These are phyloP conservation scores for Esox lucius DNA, from an alignment of 2,797 vertebrate genomes.

Conservation along the genomic window DNA sequence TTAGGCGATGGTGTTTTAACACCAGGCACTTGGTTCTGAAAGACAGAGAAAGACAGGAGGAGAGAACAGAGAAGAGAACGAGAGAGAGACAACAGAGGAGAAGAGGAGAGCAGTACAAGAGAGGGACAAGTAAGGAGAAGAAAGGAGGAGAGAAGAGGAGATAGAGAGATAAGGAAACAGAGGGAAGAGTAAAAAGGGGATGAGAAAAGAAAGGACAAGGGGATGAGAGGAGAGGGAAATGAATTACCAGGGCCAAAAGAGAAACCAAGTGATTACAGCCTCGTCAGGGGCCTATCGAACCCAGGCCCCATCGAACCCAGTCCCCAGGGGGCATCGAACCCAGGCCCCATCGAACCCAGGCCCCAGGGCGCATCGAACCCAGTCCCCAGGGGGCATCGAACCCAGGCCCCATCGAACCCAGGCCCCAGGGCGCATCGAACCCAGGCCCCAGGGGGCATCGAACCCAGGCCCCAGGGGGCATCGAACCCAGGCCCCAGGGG, in stretches of 20 bases:
- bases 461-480: too few species aligned
- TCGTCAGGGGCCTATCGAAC: neutral
- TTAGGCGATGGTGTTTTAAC: too few species aligned
- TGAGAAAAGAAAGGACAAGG: neutral
- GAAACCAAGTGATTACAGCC: neutral
- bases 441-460: too few species aligned
- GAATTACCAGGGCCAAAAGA: conserved; percentile 9
- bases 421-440: too few species aligned
- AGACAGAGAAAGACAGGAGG: neutral
- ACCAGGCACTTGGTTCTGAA: too few species aligned
- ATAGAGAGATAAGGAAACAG: neutral
- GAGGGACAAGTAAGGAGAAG: neutral
- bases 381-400: too few species aligned
- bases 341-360: too few species aligned
- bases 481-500: too few species aligned
- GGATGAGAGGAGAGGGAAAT: neutral
- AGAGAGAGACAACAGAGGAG: neutral
- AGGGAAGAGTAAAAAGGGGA: neutral
- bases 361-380: too few species aligned
- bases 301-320: neutral
- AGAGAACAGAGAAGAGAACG: neutral
- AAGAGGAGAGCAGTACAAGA: neutral
- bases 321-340: too few species aligned
- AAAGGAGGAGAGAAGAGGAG: neutral
- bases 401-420: too few species aligned